These are phyloP conservation scores for Hydrozoanthus gracilis DNA, from an alignment of 92 coral and sea anemone species.

Conservation along the genomic window DNA sequence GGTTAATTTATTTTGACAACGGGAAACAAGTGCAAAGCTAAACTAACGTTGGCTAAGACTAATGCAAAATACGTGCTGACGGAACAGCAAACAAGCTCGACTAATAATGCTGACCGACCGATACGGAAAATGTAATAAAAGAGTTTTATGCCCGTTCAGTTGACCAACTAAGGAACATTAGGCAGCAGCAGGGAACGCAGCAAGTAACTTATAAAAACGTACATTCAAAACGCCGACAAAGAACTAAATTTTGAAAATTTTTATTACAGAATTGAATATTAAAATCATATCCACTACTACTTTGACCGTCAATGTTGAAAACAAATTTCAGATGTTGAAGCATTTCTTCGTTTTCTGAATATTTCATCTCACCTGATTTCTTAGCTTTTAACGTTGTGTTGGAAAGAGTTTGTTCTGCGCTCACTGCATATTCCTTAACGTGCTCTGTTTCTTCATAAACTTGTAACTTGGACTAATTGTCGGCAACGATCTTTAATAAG, in stretches of 20 bases:
- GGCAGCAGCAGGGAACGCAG: conserved; percentile 3
- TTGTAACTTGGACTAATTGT: conserved; percentile 20
- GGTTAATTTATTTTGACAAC: neutral
- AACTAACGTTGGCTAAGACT: neutral
- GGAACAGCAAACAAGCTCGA: neutral
- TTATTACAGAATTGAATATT: neutral
- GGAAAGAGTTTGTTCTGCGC: neutral
- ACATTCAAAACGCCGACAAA: neutral
- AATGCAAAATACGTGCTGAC: neutral
- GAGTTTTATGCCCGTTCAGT: neutral
- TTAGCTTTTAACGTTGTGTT: neutral
- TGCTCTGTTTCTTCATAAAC: neutral
- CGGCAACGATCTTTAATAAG: conserved; percentile 37
- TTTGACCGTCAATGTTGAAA: neutral
- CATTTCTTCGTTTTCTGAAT: neutral
- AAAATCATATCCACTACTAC: neutral
- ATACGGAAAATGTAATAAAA: neutral
- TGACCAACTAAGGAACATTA: neutral
- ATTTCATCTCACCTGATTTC: neutral
- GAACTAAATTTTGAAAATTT: neutral
- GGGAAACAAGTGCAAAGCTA: neutral
- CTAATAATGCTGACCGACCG: neutral
- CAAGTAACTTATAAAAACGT: neutral
- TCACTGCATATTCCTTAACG: neutral
- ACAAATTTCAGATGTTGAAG: neutral